These are phyloP conservation scores for Pharmacophagus antenor DNA, from an alignment of 2,888 invertebrate genomes.

Conservation along the genomic window DNA sequence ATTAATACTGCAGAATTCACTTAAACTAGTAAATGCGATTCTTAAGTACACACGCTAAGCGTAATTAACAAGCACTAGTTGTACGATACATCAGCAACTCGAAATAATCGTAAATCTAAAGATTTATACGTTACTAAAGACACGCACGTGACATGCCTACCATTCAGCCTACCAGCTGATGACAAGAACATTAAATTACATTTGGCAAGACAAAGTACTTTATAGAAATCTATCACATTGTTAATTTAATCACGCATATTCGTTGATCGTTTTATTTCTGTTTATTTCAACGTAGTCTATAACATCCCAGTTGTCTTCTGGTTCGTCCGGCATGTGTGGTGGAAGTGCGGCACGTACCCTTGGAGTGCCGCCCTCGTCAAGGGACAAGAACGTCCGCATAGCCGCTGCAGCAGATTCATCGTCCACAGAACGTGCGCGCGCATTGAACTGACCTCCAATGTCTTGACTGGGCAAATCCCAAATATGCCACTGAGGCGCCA, in stretches of 20 bases:
- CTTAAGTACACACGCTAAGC: conserved; percentile 1
- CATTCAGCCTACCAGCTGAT: conserved; percentile 9
- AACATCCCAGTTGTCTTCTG: conserved; percentile 84
- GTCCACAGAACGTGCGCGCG: conserved; percentile 68
- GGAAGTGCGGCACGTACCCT: conserved; percentile 80
- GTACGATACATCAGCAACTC: conserved; percentile 16
- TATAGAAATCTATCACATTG: not conserved
- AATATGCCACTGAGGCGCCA: conserved; percentile 77
- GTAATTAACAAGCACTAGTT: conserved; percentile 12
- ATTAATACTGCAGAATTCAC: conserved; percentile 27
- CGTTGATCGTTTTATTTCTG: conserved; percentile 8
- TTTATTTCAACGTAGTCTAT: conserved; percentile 83
- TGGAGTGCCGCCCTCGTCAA: conserved; percentile 82
- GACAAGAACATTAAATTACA: conserved; percentile 20
- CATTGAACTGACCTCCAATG: conserved; percentile 83
- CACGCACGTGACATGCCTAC: conserved; percentile 23
- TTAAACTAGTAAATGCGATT: conserved; percentile 30
- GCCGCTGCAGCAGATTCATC: conserved; percentile 75
- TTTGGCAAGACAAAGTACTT: conserved; percentile 24
- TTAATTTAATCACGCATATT: not conserved
- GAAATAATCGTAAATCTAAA: conserved; percentile 28
- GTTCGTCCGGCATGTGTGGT: conserved; percentile 70
- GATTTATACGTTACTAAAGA: conserved; percentile 27
- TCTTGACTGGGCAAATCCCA: conserved; percentile 79
- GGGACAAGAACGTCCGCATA: conserved; percentile 82